phyloP scores from a whole-genome alignment of 1,140 invertebrate genomes.

The Onthophagus taurus region DNA sequence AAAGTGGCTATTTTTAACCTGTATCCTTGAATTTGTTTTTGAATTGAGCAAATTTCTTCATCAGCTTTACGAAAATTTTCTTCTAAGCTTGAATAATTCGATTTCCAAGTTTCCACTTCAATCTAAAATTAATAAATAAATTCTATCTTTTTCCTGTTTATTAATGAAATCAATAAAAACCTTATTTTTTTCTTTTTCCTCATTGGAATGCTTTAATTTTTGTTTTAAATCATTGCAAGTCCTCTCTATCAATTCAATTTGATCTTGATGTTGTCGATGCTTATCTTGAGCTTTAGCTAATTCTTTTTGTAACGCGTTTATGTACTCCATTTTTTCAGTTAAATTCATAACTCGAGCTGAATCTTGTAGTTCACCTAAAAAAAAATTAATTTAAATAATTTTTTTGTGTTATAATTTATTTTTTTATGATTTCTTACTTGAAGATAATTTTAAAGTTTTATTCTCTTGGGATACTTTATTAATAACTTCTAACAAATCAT shows the following conservation, averaged over 20 bases:
- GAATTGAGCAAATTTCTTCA: neutral
- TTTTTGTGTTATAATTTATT: neutral
- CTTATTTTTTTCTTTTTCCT: neutral
- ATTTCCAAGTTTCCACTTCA: constrained; percentile 6
- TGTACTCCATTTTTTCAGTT: constrained; percentile 7
- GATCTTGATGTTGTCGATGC: neutral
- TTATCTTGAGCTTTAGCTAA: constrained; percentile 6
- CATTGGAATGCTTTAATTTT: neutral
- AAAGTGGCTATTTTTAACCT: neutral
- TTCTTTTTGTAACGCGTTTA: constrained; percentile 8
- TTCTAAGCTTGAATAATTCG: neutral
- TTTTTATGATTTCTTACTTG: neutral
- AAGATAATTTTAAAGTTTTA: constrained; percentile 7
- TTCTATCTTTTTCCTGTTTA: neutral
- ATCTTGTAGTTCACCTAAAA: constrained; percentile 7
- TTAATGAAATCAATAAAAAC: neutral
- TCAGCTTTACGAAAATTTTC: neutral
- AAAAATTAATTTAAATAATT: neutral
- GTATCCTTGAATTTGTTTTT: neutral
- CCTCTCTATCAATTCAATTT: neutral
- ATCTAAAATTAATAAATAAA: neutral
- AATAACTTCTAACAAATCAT: constrained; percentile 26
- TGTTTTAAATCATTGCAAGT: constrained; percentile 1
- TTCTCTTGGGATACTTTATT: constrained; percentile 18
- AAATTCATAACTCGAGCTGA: constrained; percentile 7